Base-by-base conservation (phyloP, 2,888 invertebrate genomes). In the Subacronicta megacephala region DNA sequence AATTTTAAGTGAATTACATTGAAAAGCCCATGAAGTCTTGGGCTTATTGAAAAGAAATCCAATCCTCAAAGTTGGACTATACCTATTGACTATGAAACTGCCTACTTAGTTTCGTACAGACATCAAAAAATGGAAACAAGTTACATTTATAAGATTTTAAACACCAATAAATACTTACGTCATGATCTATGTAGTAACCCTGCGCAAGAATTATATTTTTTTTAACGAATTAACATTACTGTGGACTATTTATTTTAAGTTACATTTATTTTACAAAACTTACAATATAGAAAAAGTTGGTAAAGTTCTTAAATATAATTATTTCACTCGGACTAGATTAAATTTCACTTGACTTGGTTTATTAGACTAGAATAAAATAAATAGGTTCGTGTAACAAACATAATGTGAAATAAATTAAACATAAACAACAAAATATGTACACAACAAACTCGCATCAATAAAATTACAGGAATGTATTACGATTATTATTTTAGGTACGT, bases 401-500 rank as follows among this genome's bases (percentile, higher is more conserved):
- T 66, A 78, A 73, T 64, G 20, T 45, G 49, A 75, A 77, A 81
- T 82, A 81, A 85, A 83, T 77, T 77, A 83, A 82, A 82, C 75
- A 62, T 72, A 77, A 84, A 81, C 78, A 86, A 85, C 81, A 83
- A 80, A n/a, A n/a, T n/a, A 62, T 65, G 57, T 75, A 75, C 71
- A 72, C 69, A 82, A 84, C 82, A 81, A 80, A 77, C 72, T 74
- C 71, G 59, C 77, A 57, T 64, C 68, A 71, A 71, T 75, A 81
- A 79, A 63, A 78, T 80, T 80, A 82, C 37, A 83, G 86, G 87
- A 88, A 88, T 87, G 86, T 86, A 79, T 79, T 72, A 62, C 68
- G 59, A 64, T 69, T 74, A 62, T 69, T 67, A 76, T 53, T 58
- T 65, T 55, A 64, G 55, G 57, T 57, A 62, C 68, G 51, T 71